These are phyloP conservation scores for Erpetoichthys calabaricus DNA, from an alignment of 2,797 vertebrate species.

Conservation along the genomic window DNA sequence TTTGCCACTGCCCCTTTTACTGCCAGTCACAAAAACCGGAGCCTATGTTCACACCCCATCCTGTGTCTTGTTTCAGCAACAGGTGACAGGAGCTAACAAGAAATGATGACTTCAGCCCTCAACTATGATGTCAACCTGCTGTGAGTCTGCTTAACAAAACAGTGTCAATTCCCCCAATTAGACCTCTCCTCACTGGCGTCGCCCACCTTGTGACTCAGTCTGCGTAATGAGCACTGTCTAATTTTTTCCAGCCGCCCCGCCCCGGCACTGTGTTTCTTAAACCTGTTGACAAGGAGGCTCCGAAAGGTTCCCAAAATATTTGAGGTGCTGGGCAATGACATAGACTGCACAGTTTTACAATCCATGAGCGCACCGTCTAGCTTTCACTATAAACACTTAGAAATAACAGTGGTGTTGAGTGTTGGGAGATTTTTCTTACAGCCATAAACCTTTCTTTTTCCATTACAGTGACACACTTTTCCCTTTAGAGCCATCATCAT, in stretches of 20 bases:
- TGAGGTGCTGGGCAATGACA: slow-evolving; percentile 1
- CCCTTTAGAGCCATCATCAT: no score
- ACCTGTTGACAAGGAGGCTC: slow-evolving; percentile 23
- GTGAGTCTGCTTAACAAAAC: slow-evolving; percentile 18
- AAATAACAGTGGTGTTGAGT: background rate
- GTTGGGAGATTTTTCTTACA: background rate
- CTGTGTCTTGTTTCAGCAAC: background rate
- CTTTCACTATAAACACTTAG: background rate
- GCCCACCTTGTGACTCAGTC: slow-evolving; percentile 53
- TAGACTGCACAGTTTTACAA: background rate
- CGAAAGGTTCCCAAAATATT: slow-evolving; percentile 2
- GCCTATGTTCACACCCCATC: no score
- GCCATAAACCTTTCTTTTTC: background rate
- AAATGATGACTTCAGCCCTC: background rate
- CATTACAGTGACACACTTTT: no score
- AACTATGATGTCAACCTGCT: slow-evolving; percentile 39
- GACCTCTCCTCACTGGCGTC: slow-evolving; percentile 34
- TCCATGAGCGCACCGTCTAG: background rate
- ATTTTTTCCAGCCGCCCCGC: slow-evolving; percentile 58
- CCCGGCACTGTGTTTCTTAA: slow-evolving; percentile 19
- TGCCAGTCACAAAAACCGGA: no score
- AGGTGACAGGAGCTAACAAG: slow-evolving; percentile 1
- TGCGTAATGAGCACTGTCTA: slow-evolving; percentile 49
- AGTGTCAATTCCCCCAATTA: slow-evolving; percentile 23
- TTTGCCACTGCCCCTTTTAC: no score